A percentile compares a stretch with the other conserved stretches of the same genome.
Evolutionary conservation across 2,888 invertebrate species (phyloP).

Genomic region (Fragum whitleyi): DNA sequence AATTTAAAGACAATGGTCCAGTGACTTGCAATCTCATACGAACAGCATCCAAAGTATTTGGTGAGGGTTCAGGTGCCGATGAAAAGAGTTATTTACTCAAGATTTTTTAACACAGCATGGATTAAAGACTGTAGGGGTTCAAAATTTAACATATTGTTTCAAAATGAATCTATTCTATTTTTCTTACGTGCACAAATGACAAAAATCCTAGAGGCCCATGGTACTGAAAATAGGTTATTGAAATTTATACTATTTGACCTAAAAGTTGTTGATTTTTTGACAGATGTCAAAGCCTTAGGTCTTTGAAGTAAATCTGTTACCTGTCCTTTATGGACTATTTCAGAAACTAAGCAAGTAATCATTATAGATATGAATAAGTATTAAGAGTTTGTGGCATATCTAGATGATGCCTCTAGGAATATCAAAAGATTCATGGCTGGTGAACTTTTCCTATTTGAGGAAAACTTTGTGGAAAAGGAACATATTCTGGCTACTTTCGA

Average conservation of each 20-base stretch:
- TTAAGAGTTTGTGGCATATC: not conserved
- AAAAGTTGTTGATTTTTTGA: conserved; percentile 22
- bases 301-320: conserved; percentile 19
- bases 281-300: conserved; percentile 23
- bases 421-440: conserved; percentile 4
- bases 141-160: conserved; percentile 47
- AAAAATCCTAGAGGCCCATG: conserved; percentile 42
- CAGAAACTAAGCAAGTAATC: conserved; percentile 19
- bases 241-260: conserved; percentile 40
- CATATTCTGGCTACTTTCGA: not conserved
- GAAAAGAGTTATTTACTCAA: conserved; percentile 39
- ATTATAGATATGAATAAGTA: conserved; percentile 27
- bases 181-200: conserved; percentile 47
- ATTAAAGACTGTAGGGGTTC: conserved; percentile 35
- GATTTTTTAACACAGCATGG: conserved; percentile 28
- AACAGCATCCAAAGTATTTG: conserved; percentile 51
- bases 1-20: conserved; percentile 25
- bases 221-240: conserved; percentile 49
- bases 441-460: not conserved
- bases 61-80: conserved; percentile 38
- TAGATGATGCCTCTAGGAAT: conserved; percentile 18
- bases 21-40: conserved; percentile 40
- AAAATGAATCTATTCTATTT: conserved; percentile 42
- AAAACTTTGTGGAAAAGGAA: not conserved
- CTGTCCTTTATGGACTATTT: conserved; percentile 35